These are phyloP conservation scores for Lycophotia porphyrea DNA, from an alignment of 2,888 invertebrate genomes.

Conservation along the genomic window DNA sequence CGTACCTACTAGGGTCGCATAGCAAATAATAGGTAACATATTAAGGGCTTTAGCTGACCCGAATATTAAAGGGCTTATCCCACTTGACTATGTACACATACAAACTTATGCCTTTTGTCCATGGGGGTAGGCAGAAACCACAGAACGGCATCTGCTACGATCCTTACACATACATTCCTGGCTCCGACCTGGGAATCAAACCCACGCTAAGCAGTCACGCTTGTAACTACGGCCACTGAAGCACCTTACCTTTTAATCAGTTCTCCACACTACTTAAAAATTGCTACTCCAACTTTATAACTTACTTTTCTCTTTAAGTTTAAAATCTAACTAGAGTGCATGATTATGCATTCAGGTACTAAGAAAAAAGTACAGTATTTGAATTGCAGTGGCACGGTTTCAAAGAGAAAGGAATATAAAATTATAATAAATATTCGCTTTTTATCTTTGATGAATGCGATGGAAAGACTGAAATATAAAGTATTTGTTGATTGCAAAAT, in stretches of 20 bases:
- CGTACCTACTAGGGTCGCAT: conserved; percentile 4
- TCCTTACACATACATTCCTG: too few relatives aligned
- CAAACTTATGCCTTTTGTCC: too few relatives aligned
- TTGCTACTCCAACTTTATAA: background rate
- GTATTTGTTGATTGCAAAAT: background rate
- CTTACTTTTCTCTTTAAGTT: conserved; percentile 4
- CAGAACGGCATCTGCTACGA: too few relatives aligned
- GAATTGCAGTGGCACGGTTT: conserved; percentile 16
- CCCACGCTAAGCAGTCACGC: too few relatives aligned
- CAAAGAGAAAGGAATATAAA: conserved; percentile 14
- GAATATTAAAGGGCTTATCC: background rate
- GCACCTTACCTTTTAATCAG: background rate
- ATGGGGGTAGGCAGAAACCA: too few relatives aligned
- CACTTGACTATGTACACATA: background rate
- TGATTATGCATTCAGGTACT: conserved; percentile 20
- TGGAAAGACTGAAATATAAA: background rate
- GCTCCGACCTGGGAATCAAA: too few relatives aligned
- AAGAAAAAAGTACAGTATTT: conserved; percentile 19
- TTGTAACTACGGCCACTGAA: background rate
- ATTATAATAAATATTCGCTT: background rate
- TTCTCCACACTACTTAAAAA: background rate
- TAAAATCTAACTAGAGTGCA: conserved; percentile 7
- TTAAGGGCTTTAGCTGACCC: background rate
- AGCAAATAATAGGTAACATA: conserved; percentile 2
- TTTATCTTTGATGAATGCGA: background rate